Evolutionary conservation across 2,888 invertebrate genomes (phyloP).

Genomic region (Pinctada fucata): DNA sequence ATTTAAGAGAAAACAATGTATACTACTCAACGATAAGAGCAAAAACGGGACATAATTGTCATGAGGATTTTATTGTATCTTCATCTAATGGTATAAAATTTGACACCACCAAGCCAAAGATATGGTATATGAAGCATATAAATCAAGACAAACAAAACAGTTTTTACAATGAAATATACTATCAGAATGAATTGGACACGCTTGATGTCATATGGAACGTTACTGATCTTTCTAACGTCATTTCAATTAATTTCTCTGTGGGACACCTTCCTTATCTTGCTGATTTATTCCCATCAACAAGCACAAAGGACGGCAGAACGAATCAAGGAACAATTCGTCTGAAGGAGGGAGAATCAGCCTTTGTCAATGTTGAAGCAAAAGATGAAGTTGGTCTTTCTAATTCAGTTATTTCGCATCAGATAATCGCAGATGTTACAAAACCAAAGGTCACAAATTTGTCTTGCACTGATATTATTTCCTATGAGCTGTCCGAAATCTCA

Average conservation of each 20-base stretch:
- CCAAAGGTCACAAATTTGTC: constrained; percentile 42
- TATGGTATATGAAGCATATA: constrained; percentile 32
- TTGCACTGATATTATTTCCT: constrained; percentile 47
- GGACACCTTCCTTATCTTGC: constrained; percentile 29
- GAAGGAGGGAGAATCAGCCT: constrained; percentile 43
- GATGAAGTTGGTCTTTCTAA: constrained; percentile 50
- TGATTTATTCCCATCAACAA: constrained; percentile 10
- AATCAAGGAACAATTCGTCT: constrained; percentile 31
- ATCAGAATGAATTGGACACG: constrained; percentile 42
- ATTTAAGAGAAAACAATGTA: constrained; percentile 52
- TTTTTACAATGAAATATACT: constrained; percentile 31
- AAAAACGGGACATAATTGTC: constrained; percentile 55
- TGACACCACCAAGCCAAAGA: constrained; percentile 48
- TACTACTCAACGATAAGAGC: constrained; percentile 60
- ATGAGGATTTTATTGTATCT: constrained; percentile 55
- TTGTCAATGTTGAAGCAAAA: constrained; percentile 40
- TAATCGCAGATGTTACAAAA: constrained; percentile 49
- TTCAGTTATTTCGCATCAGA: constrained; percentile 35
- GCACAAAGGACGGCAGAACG: background rate
- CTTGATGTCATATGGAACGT: constrained; percentile 41
- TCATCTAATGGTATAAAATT: constrained; percentile 58
- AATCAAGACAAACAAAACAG: constrained; percentile 28
- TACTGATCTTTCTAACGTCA: constrained; percentile 34
- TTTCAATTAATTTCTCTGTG: constrained; percentile 8
- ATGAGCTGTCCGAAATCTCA: constrained; percentile 34